Conservation (phyloP, 2,888 invertebrate species). For the Caenorhabditis becei region DNA sequence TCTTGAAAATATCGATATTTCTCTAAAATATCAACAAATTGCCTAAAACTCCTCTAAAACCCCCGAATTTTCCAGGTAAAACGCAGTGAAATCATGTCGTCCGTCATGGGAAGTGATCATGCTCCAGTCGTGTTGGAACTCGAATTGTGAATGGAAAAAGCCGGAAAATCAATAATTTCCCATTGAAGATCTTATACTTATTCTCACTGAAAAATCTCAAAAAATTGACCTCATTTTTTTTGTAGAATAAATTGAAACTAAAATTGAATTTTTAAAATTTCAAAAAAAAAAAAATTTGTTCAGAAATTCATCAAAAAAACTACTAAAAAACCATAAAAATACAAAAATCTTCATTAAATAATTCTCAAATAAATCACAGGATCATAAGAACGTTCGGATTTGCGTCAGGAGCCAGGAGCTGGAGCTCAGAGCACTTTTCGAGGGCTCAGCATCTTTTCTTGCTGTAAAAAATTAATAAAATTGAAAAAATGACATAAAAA, state of each 20-base stretch:
- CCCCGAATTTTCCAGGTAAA: constrained; percentile 53
- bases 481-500: neutral
- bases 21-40: constrained; percentile 2
- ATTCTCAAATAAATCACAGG: no score
- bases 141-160: constrained; percentile 82
- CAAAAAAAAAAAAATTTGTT: neutral
- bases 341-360: no score
- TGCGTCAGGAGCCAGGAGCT: neutral
- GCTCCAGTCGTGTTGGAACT: constrained; percentile 92
- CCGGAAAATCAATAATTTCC: neutral
- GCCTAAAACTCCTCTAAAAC: neutral
- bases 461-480: neutral
- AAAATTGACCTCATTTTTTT: neutral
- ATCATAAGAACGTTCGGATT: no score
- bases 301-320: no score
- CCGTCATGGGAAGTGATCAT: constrained; percentile 95
- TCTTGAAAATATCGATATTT: neutral
- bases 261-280: neutral
- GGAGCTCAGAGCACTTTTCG: neutral
- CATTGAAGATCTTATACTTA: no score
- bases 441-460: neutral
- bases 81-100: constrained; percentile 89
- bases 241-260: neutral
- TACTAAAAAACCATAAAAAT: no score
- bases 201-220: constrained; percentile 3